Base-by-base conservation (phyloP, 2,888 invertebrate species). In the Microdon myrmicae region DNA sequence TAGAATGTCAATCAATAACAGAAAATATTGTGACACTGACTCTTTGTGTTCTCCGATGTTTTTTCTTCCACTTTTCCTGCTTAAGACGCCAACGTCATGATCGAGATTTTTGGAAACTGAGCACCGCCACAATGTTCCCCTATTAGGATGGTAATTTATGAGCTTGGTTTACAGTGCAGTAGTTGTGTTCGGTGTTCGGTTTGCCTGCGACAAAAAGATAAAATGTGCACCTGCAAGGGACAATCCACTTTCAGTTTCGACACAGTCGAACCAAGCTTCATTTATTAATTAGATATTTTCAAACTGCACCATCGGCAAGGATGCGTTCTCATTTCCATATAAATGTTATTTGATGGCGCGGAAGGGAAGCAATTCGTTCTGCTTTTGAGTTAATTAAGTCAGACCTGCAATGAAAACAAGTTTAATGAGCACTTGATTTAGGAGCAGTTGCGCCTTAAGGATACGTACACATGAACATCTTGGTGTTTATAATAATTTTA, bases 1-100 rank as follows among this genome's bases (percentile, higher is more conserved):
- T 32, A 47, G 47, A 53, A 64, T 64, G 64, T 53, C 64, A 64
- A 64, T 64, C 64, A 47, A 51, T 43, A 55, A 60, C 55, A 48
- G 48, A 60, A 60, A 41, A 53, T 32, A 35, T 20, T 43, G 29
- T 22, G 13, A 8, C 16, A 9, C 4, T n/a, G n/a, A 8, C 3
- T 3, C 32, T 37, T 10, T 25, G n/a, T 10, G 16, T 20, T n/a
- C n/a, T n/a, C n/a, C n/a, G n/a, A n/a, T n/a, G n/a, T 20, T 59
- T 32, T 13, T 22, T 32, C 39, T 43, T 26, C 8, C 12, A 23
- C 12, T 32, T 51, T 48, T 25, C 43, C 47, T 12, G 22, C 32
- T 41, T 32, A 41, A 64, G 56, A 10, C 23, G 19, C 6, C 19
- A 17, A 3, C 16, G 8, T 13, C 19, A 2, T 23, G 8, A 17